Base-by-base conservation (phyloP, 1,140 invertebrate genomes). In the Aphaenogaster ashmeadi region DNA sequence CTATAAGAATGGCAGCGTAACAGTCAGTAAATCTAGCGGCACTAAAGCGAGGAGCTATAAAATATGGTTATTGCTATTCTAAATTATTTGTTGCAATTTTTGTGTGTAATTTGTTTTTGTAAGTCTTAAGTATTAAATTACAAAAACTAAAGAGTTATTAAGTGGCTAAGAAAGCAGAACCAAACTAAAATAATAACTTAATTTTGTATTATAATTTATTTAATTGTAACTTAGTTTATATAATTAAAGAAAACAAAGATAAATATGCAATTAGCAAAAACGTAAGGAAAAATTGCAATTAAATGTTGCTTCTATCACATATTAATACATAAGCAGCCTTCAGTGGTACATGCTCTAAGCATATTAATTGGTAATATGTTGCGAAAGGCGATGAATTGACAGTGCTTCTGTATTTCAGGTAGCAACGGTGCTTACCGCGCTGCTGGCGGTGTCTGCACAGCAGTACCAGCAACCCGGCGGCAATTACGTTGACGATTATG, bases 401-500 rank as follows among this genome's bases (percentile, higher is more conserved):
- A 47, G 77, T 71, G 79, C 36, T 83, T 50, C n/a, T 3, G 9
- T 74, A 69, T 93, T 92, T 5, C 92, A 96, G 96, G 93, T 96
- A 91, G 90, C 94, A 85, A 87, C 95, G 86, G 89, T 91, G 85
- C 86, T 96, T 87, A 92, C 93, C 66, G 66, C 93, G 8, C 85
- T 91, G 69, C 86, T 95, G 52, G 93, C 93, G 36, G 94, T 93
- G 54, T 91, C 93, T 52, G 92, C 88, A 54, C 95, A 95, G 88
- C 93, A 93, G 47, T 95, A 96, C 87, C 94, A 93, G 18, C 91
- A 92, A 74, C 90, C 88, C 69, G 89, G 87, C 38, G 87, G 80
- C 33, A 94, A 95, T 77, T 94, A 95, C 88, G 96, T 95, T 21
- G 97, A 97, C 92, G 97, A 97, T 60, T 97, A 97, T 91, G 95